Percentiles rank a stretch among this genome's conserved stretches.
Conservation (phyloP, 2,113 vertebrate species). For the Sardina pilchardus region DNA sequence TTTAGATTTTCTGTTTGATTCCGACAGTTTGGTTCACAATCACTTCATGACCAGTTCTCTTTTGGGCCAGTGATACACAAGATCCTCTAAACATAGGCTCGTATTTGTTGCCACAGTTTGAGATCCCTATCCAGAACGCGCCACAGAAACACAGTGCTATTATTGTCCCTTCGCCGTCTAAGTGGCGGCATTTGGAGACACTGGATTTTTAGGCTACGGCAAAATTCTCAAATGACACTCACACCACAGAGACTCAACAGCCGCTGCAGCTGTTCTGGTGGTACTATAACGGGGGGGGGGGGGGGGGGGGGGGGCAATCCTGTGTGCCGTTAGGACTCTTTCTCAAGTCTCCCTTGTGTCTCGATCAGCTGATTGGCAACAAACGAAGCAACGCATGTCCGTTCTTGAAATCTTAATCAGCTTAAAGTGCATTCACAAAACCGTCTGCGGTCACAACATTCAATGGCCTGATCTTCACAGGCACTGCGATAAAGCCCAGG, state of each 20-base stretch:
- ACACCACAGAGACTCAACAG: background rate
- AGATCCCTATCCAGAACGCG: background rate
- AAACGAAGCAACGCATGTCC: background rate
- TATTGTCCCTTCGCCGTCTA: background rate
- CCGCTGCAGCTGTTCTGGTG: background rate
- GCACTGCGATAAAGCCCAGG: too few species aligned
- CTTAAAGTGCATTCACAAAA: too few species aligned
- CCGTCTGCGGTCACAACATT: too few species aligned
- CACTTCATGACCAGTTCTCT: background rate
- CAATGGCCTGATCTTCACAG: too few species aligned
- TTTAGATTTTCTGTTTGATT: background rate
- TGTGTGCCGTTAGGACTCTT: background rate
- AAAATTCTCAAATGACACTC: constrained; percentile 2
- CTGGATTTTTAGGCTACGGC: background rate
- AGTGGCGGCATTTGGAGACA: background rate
- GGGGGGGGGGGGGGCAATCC: background rate
- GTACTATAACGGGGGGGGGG: background rate
- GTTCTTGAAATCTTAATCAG: too few species aligned
- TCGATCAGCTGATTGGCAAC: background rate
- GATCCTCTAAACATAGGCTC: background rate
- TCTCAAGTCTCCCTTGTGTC: background rate
- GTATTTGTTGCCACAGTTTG: background rate
- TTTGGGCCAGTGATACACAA: background rate
- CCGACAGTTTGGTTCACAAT: background rate
- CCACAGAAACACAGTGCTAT: background rate